phyloP scores from a whole-genome alignment of 2,113 vertebrate genomes.

The Solea senegalensis region DNA sequence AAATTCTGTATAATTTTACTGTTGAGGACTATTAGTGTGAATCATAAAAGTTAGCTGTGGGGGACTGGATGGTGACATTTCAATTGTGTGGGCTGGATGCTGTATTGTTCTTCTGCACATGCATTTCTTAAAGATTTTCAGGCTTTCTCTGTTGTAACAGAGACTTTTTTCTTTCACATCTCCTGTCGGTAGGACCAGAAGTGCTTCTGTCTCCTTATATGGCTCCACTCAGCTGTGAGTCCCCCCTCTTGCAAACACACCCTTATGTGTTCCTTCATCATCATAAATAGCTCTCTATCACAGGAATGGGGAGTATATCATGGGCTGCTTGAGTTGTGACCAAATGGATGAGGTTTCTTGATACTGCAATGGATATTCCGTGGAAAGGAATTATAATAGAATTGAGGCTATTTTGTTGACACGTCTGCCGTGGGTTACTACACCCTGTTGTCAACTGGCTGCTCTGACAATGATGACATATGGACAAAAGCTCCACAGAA shows the following conservation, averaged over 20 bases:
- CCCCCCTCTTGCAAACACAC: conserved; percentile 48
- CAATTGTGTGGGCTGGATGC: neutral
- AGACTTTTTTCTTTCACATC: conserved; percentile 19
- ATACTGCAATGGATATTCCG: conserved; percentile 38
- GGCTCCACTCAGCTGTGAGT: neutral
- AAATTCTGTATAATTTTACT: conserved; percentile 13
- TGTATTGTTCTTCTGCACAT: neutral
- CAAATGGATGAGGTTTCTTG: conserved; percentile 1
- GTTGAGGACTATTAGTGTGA: conserved; percentile 8
- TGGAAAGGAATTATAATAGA: conserved; percentile 56
- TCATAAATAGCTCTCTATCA: conserved; percentile 51
- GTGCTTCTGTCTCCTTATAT: conserved; percentile 52
- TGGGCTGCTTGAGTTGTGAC: conserved; percentile 48
- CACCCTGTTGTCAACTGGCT: conserved; percentile 63
- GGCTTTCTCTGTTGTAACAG: conserved; percentile 30
- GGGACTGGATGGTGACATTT: conserved; percentile 7
- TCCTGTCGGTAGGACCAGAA: conserved; percentile 26
- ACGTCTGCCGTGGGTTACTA: conserved; percentile 59
- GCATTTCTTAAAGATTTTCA: conserved; percentile 2
- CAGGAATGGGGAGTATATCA: conserved; percentile 48
- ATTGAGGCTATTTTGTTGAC: conserved; percentile 68
- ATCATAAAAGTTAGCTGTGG: neutral
- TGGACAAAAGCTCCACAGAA: conserved; percentile 72
- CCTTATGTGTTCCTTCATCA: conserved; percentile 52
- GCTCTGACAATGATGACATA: conserved; percentile 76